Base-by-base conservation (phyloP, 1,140 invertebrate genomes). In the Drosophila navojoa region DNA sequence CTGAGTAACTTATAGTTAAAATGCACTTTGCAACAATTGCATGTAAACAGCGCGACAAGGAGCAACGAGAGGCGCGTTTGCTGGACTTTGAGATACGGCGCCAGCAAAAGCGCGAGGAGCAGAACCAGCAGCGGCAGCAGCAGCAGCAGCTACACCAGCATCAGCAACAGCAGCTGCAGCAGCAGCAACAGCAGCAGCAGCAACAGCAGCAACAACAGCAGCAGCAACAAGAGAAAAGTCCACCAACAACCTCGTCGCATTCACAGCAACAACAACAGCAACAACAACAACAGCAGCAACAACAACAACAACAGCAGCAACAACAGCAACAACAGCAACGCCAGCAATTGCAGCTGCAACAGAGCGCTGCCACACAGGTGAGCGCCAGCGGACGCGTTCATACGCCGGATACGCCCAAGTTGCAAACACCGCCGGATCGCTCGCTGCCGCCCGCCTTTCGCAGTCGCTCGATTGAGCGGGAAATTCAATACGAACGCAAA, bases 31-130 rank as follows among this genome's bases (percentile, higher is more conserved):
- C 84, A 81, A 89, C 84, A 89, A 89, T 89, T 89, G 84, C 84
- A 89, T 89, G 84, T 81, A 89, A 89, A 90, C 80, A 92, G 91
- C 84, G 90, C 76, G 91, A 92, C 73, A 91, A 92, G 76, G 91
- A 92, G 58, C 80, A 90, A 69, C 89, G 91, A 54, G 91, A 92
- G 81, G 91, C 91, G 68, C 91, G 91, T 76, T 77, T 91, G 71
- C 76, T 92, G 74, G 91, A 92, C 77, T 90, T 91, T 68, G 91
- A 92, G 69, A 92, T 92, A 61, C 84, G 91, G 35, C 91, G 91
- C n/a, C 89, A 90, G 70, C 91, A 92, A 77, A 87, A 92, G 72
- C 91, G 90, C 47, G 90, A 92, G 78, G 79, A 92, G 81, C 82
- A 92, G 76, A 90, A 92, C 49, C 76, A 91, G 69, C 84, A 91